phyloP scores from a whole-genome alignment of 2,113 vertebrate species.

The Nibea coibor region DNA sequence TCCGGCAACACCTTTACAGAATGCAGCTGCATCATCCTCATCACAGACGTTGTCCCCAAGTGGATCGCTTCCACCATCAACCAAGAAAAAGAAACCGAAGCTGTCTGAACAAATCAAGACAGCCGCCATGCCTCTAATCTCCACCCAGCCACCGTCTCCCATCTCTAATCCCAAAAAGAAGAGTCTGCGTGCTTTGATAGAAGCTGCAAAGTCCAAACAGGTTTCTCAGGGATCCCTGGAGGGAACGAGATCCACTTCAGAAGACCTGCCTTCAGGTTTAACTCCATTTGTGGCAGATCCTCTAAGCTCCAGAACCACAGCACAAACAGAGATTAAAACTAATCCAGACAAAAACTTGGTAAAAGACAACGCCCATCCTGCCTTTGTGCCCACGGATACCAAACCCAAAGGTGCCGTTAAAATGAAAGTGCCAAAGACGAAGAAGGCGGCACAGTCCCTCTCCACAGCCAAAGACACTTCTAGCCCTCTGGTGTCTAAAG shows the following conservation, averaged over 20 bases:
- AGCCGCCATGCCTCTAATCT: neutral
- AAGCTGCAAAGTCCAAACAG: constrained; percentile 45
- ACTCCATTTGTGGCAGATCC: neutral
- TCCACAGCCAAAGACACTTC: constrained; percentile 1
- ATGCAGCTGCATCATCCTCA: neutral
- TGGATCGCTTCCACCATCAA: constrained; percentile 1
- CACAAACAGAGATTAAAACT: neutral
- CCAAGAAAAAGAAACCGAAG: constrained; percentile 61
- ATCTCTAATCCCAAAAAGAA: constrained; percentile 57
- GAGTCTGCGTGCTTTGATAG: constrained; percentile 35
- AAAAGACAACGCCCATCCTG: neutral
- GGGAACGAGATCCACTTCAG: neutral
- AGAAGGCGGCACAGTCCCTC: neutral
- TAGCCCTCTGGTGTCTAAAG: neutral
- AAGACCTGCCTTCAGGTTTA: neutral
- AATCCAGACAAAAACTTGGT: neutral
- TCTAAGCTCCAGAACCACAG: neutral
- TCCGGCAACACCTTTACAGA: neutral
- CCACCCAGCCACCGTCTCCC: constrained; percentile 12
- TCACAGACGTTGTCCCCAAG: neutral
- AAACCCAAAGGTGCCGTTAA: constrained; percentile 27
- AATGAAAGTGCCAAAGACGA: constrained; percentile 12
- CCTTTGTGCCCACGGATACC: neutral
- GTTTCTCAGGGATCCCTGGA: neutral
- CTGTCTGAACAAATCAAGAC: constrained; percentile 39